phyloP scores from a whole-genome alignment of 2,113 vertebrate species.

The Acrocephalus kingi region DNA sequence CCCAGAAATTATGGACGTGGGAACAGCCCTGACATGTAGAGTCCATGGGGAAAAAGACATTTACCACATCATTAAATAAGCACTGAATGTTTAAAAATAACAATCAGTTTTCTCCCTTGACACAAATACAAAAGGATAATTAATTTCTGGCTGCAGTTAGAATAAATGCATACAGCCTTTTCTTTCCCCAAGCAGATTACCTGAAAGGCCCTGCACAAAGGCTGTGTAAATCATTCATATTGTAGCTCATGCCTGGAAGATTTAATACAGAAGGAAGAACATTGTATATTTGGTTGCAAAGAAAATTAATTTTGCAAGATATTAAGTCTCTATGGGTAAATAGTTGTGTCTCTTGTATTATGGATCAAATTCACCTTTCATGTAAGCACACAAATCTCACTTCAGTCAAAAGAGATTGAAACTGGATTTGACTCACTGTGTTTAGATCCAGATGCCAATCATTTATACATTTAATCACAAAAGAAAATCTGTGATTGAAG shows the following conservation, averaged over 20 bases:
- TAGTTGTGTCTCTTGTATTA: neutral
- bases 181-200: neutral
- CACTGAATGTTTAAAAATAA: neutral
- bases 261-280: neutral
- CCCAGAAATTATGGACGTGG: neutral
- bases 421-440: neutral
- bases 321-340: neutral
- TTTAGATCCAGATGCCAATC: neutral
- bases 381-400: neutral
- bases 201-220: neutral
- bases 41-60: neutral
- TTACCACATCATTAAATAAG: neutral
- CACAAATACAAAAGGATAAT: neutral
- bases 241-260: neutral
- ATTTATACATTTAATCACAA: neutral
- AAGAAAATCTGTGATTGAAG: neutral
- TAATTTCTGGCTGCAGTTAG: neutral
- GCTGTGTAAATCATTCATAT: neutral
- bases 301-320: conserved; percentile 13
- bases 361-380: neutral
- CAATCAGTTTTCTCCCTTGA: neutral
- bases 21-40: neutral
- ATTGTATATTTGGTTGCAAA: neutral
- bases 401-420: neutral
- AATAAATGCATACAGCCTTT: neutral